phyloP scores from a whole-genome alignment of 2,797 vertebrate genomes.

The Calcarius lapponicus region DNA sequence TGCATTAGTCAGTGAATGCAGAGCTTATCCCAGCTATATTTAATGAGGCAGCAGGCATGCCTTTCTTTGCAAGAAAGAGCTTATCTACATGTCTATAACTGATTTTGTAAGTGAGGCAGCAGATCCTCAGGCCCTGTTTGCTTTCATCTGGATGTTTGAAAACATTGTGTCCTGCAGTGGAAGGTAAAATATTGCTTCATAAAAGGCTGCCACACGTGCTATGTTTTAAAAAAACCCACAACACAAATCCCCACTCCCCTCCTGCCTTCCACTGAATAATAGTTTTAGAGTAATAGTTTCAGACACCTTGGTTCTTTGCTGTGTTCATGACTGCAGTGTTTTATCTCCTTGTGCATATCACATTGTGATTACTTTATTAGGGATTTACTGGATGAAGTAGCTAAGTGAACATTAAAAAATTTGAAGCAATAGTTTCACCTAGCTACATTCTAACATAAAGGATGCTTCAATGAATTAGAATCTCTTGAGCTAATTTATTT shows the following conservation, averaged over 20 bases:
- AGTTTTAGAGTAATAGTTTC: neutral
- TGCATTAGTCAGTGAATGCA: slow-evolving; percentile 64
- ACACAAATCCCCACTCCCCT: neutral
- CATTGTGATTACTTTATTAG: neutral
- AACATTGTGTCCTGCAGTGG: slow-evolving; percentile 1
- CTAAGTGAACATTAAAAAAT: neutral
- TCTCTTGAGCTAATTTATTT: slow-evolving; percentile 4
- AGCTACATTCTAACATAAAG: neutral
- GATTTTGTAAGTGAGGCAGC: neutral
- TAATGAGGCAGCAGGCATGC: slow-evolving; percentile 65
- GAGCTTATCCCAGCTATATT: slow-evolving; percentile 53
- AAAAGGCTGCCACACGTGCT: neutral
- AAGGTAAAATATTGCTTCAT: slow-evolving; percentile 11
- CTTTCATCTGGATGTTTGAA: slow-evolving; percentile 27
- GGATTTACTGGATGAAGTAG: neutral
- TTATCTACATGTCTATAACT: slow-evolving; percentile 49
- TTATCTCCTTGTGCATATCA: neutral
- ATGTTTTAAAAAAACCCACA: neutral
- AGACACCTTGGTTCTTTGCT: neutral
- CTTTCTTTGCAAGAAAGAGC: slow-evolving; percentile 56
- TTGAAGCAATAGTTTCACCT: neutral
- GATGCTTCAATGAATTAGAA: neutral
- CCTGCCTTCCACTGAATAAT: neutral
- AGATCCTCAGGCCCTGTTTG: neutral
- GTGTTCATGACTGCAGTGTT: neutral